phyloP scores from a whole-genome alignment of 2,888 invertebrate genomes.

The Thera britannica region DNA sequence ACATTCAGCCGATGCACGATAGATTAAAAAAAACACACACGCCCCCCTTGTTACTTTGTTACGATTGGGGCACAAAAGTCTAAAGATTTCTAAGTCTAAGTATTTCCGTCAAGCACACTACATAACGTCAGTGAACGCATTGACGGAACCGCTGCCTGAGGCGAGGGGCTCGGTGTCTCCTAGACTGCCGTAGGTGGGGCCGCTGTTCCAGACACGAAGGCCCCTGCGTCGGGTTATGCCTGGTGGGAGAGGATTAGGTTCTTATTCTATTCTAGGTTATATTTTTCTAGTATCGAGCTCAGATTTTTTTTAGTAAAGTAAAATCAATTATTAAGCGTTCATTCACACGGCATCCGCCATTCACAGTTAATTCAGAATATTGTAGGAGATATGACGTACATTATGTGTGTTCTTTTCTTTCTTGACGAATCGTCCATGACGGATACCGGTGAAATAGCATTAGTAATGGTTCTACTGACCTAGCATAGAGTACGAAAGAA shows the following conservation, averaged over 20 bases:
- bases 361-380: too few species aligned
- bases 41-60: background rate
- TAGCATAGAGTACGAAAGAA: too few species aligned
- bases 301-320: background rate
- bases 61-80: slow-evolving; percentile 1
- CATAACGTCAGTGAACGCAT: slow-evolving; percentile 75
- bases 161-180: slow-evolving; percentile 69
- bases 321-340: background rate
- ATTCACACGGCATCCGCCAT: too few species aligned
- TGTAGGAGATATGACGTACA: too few species aligned
- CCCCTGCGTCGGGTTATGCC: slow-evolving; percentile 83
- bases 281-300: background rate
- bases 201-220: slow-evolving; percentile 74
- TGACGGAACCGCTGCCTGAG: slow-evolving; percentile 65
- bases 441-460: too few species aligned
- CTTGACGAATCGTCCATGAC: too few species aligned
- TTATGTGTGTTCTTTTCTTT: too few species aligned
- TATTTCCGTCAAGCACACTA: slow-evolving; percentile 42
- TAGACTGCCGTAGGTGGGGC: slow-evolving; percentile 87
- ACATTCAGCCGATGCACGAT: background rate
- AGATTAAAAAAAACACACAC: background rate
- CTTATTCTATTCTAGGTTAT: slow-evolving; percentile 4
- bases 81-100: background rate
- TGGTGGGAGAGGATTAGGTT: slow-evolving; percentile 41
- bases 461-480: too few species aligned